Base-by-base conservation (phyloP, 2,888 invertebrate genomes). In the Archaeoteleia sp. region DNA sequence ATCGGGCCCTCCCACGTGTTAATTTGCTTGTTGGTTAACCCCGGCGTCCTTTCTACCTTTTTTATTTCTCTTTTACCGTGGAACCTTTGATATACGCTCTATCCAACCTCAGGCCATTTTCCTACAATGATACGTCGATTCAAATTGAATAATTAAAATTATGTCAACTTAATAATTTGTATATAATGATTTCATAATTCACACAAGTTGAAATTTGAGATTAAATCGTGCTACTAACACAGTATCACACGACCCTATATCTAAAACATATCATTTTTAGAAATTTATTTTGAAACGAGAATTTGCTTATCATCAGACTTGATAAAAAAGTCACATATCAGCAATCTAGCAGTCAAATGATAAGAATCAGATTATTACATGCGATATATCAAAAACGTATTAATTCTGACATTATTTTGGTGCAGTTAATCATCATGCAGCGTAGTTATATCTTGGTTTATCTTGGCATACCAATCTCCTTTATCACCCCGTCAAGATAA, bases 1-100 rank as follows among this genome's bases (percentile, higher is more conserved):
- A 83, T 83, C 84, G 76, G 80, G 80, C 81, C 83, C 83, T 83
- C 84, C 84, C 83, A 83, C 82, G 83, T 84, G 84, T 84, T 84
- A 84, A 84, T 84, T 84, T 84, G 84, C 84, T 84, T 84, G 83
- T 80, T 81, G 81, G 80, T 81, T 79, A 79, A 81, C 76, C 74
- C 46, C 74, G 53, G 68, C 68, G 65, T 71, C 73, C 71, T 49
- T 61, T 37, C 35, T 67, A 42, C 37, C 40, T 45, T 43, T 37
- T 54, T 60, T 66, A 51, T 58, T 66, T 53, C 45, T 30, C 46
- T 37, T 45, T 43, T 45, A 32, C 43, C 37, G 29, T 54, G n/a
- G n/a, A n/a, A n/a, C n/a, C n/a, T n/a, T n/a, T n/a, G n/a, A n/a
- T n/a, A n/a, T n/a, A n/a, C n/a, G n/a, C n/a, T n/a, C n/a, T n/a